Conservation (phyloP, 2,113 vertebrate species). For the Pimephales promelas region DNA sequence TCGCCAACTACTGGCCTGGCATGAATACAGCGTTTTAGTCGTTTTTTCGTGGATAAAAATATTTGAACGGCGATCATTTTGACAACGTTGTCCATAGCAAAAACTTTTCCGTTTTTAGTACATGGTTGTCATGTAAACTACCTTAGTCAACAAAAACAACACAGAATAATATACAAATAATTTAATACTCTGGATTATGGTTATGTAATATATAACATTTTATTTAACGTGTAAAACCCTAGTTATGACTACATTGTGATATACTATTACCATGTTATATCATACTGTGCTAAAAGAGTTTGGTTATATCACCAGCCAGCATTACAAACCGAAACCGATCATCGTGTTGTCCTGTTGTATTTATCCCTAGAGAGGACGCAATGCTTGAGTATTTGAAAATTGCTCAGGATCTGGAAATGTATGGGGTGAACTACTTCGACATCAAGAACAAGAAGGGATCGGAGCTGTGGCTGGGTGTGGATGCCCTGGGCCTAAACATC, state of each 20-base stretch:
- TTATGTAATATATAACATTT: neutral
- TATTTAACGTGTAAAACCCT: neutral
- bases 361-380: slow-evolving; percentile 81
- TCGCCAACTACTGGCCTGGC: no score
- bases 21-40: no score
- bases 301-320: neutral
- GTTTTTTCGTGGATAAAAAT: no score
- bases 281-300: neutral
- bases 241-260: neutral
- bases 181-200: neutral
- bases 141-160: neutral
- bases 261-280: neutral
- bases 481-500: slow-evolving; percentile 94
- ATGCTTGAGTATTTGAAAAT: slow-evolving; percentile 98
- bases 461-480: slow-evolving; percentile 93
- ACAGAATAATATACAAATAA: neutral
- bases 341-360: no score
- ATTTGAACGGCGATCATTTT: no score
- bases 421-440: slow-evolving; percentile 97
- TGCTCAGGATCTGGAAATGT: slow-evolving; percentile 97
- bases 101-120: no score
- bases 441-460: slow-evolving; percentile 99
- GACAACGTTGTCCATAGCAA: no score
- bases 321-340: neutral
- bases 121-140: no score